Evolutionary conservation across 2,797 vertebrate species (phyloP), one percentile per base, ranked within the genome.

Genomic region (Lepilemur septentrionalis): DNA sequence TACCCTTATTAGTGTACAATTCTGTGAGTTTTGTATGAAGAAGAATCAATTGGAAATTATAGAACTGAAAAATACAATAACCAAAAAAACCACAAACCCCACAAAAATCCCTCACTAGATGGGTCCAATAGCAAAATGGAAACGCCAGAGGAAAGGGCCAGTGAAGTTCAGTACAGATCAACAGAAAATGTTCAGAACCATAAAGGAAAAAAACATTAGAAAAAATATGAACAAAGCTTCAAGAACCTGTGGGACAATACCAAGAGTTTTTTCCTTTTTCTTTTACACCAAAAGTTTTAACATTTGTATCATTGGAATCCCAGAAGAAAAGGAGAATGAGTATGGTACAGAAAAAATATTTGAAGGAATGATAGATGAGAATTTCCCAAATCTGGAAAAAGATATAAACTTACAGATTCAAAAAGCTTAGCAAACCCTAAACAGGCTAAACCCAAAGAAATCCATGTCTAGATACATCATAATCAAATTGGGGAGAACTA

Each of bases 321-420:
- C 30, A 84, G 63, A 90, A 92, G 69, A 91, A 87, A 91, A 83
- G 50, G 43, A 86, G 5, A 89, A 59, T 73, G 30, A 76, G n/a
- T 72, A 32, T 50, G 41, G 25, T 38, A 3, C 50, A 72, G 28
- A 92, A 87, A 87, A 83, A 72, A 30, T 59, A 43, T 11, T 41
- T 82, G 23, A 72, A 57, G 32, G n/a, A 86, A 83, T 30, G 82
- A 61, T 13, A 35, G 43, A 35, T 91, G 43, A 89, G 73, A 87
- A 80, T 13, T 84, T 48, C 50, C 72, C 59, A 83, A 90, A 65
- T 76, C 43, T 88, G 86, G 61, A 59, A 91, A 75, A 83, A 93
- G 70, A 83, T 38, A 82, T 52, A 63, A 82, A 38, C 15, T 25
- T 91, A 67, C 30, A 86, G 18, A 88, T 84, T 72, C 22, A 89